phyloP scores from a whole-genome alignment of 1,140 invertebrate species.

The Drosophila ohnishii region DNA sequence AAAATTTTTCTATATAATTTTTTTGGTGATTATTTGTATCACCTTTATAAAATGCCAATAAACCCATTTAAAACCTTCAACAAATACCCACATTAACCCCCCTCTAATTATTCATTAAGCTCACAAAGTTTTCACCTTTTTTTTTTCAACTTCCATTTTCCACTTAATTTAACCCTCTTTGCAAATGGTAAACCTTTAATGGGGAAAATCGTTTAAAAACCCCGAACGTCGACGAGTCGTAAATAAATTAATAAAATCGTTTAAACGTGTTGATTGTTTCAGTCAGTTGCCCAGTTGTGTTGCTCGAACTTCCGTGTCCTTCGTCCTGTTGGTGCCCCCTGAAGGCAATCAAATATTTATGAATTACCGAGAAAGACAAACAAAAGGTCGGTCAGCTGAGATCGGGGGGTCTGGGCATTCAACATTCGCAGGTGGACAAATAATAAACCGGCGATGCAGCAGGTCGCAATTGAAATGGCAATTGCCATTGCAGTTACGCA shows the following conservation, averaged over 20 bases:
- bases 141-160: constrained; percentile 2
- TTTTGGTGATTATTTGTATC: no score
- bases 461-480: constrained; percentile 1
- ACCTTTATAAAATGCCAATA: not conserved
- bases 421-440: constrained; percentile 39
- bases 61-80: not conserved
- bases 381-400: constrained; percentile 57
- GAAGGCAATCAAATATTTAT: constrained; percentile 64
- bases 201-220: constrained; percentile 46
- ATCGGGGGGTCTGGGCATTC: constrained; percentile 16
- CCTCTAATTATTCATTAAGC: constrained; percentile 8
- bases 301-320: constrained; percentile 29
- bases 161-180: constrained; percentile 6
- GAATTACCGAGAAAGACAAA: constrained; percentile 39
- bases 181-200: constrained; percentile 18
- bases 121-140: not conserved
- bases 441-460: constrained; percentile 20
- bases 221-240: constrained; percentile 17
- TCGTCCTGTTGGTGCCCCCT: constrained; percentile 23
- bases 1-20: no score
- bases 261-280: constrained; percentile 75
- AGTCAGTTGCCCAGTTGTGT: constrained; percentile 26
- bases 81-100: not conserved
- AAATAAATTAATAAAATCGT: constrained; percentile 76
- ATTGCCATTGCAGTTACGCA: constrained; percentile 23